phyloP scores from a whole-genome alignment of 2,797 vertebrate species.

The Acanthopagrus latus region DNA sequence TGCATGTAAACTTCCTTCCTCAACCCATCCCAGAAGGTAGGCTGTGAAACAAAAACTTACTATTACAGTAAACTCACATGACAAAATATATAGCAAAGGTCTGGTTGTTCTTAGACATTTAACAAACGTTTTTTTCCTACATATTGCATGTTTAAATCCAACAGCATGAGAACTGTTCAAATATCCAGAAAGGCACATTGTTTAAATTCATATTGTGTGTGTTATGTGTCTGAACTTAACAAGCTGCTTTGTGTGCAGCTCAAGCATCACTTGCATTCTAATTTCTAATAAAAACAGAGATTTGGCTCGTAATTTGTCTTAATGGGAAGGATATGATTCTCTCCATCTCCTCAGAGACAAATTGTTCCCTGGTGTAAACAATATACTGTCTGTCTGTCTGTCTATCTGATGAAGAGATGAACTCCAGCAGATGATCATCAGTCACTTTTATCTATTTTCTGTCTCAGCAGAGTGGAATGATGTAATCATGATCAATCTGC shows the following conservation, averaged over 20 bases:
- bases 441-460: constrained; percentile 70
- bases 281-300: constrained; percentile 45
- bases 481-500: constrained; percentile 77
- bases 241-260: constrained; percentile 3
- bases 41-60: too few relatives aligned
- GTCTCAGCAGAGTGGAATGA: constrained; percentile 65
- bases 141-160: background rate
- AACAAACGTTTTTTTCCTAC: too few relatives aligned
- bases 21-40: too few relatives aligned
- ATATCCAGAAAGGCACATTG: background rate
- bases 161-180: background rate
- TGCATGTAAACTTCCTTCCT: too few relatives aligned
- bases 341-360: constrained; percentile 36
- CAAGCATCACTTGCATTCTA: background rate
- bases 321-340: constrained; percentile 49
- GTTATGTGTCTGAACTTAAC: constrained; percentile 2
- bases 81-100: too few relatives aligned
- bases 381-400: constrained; percentile 16
- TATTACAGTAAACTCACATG: too few relatives aligned
- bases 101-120: too few relatives aligned
- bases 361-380: constrained; percentile 56
- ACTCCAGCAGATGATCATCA: constrained; percentile 53
- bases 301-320: constrained; percentile 48
- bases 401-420: constrained; percentile 55
- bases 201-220: background rate